Conservation (phyloP, 2,113 vertebrate species). For the Orycteropus afer region DNA sequence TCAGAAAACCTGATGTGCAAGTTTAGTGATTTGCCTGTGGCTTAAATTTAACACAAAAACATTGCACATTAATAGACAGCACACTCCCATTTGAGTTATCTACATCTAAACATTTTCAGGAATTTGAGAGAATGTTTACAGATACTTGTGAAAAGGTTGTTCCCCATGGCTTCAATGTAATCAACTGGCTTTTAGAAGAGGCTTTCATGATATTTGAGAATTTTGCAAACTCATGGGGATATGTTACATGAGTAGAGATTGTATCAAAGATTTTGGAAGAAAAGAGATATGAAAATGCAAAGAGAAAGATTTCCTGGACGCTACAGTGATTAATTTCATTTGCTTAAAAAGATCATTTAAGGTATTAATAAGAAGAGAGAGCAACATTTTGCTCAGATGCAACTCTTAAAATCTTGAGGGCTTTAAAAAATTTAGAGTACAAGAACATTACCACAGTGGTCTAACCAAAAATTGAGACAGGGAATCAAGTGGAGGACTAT, state of each 20-base stretch:
- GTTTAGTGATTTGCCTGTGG: conserved; percentile 81
- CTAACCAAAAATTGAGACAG: conserved; percentile 23
- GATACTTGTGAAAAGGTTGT: neutral
- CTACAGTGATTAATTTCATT: conserved; percentile 44
- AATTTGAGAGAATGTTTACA: conserved; percentile 45
- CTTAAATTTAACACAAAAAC: conserved; percentile 82
- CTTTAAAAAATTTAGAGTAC: conserved; percentile 22
- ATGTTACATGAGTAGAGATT: neutral
- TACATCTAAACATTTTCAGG: conserved; percentile 30
- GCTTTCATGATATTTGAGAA: conserved; percentile 40
- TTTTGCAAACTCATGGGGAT: neutral
- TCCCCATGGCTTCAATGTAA: neutral
- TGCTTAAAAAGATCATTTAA: conserved; percentile 27
- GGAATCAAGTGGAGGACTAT: neutral
- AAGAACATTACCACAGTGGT: conserved; percentile 27
- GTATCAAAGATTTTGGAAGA: conserved; percentile 7
- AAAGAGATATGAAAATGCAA: conserved; percentile 28
- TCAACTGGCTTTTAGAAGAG: conserved; percentile 37
- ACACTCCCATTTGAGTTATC: conserved; percentile 3
- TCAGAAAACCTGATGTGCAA: conserved; percentile 84
- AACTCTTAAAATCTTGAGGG: conserved; percentile 33
- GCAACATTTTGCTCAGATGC: conserved; percentile 51
- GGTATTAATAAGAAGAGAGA: neutral
- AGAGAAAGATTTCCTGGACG: conserved; percentile 21
- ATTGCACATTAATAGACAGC: neutral